Percentiles rank a stretch among this genome's conserved stretches.
These are phyloP conservation scores for Protodeltote pygarga DNA, from an alignment of 2,888 invertebrate species.

Conservation along the genomic window DNA sequence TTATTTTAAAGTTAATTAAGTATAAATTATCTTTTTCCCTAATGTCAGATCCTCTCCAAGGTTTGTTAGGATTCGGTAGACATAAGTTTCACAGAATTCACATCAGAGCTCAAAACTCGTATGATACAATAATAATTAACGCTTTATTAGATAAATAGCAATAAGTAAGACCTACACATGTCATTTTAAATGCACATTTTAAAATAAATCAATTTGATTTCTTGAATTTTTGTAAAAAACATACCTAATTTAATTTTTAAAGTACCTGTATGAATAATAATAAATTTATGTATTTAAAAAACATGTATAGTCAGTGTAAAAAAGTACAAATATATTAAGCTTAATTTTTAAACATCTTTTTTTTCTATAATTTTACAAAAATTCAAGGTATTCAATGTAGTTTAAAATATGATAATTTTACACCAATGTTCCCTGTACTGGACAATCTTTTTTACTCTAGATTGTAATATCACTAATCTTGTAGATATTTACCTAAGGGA, in stretches of 20 bases:
- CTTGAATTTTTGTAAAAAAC: constrained; percentile 33
- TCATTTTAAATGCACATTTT: constrained; percentile 71
- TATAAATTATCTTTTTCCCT: neutral
- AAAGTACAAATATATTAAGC: constrained; percentile 8
- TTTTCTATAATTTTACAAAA: constrained; percentile 10
- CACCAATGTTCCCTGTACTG: constrained; percentile 47
- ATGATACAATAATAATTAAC: constrained; percentile 79
- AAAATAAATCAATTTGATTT: constrained; percentile 33
- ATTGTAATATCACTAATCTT: constrained; percentile 60
- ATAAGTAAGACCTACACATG: constrained; percentile 59
- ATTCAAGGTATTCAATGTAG: constrained; percentile 33
- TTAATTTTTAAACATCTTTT: constrained; percentile 14
- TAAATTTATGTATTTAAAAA: neutral
- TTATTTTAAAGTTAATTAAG: neutral
- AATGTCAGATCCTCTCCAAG: constrained; percentile 10
- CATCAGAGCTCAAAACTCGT: constrained; percentile 64
- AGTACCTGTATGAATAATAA: no score
- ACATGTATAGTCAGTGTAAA: constrained; percentile 7
- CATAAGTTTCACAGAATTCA: constrained; percentile 22
- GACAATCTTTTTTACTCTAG: constrained; percentile 49
- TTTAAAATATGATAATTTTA: constrained; percentile 39
- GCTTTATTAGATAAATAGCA: constrained; percentile 78
- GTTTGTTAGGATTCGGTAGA: constrained; percentile 25
- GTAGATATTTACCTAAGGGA: constrained; percentile 83
- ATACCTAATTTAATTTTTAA: neutral